Percentiles rank a stretch among this genome's conserved stretches.
Evolutionary conservation across 2,888 invertebrate species (phyloP).

Genomic region (Ptychoptera contaminata): DNA sequence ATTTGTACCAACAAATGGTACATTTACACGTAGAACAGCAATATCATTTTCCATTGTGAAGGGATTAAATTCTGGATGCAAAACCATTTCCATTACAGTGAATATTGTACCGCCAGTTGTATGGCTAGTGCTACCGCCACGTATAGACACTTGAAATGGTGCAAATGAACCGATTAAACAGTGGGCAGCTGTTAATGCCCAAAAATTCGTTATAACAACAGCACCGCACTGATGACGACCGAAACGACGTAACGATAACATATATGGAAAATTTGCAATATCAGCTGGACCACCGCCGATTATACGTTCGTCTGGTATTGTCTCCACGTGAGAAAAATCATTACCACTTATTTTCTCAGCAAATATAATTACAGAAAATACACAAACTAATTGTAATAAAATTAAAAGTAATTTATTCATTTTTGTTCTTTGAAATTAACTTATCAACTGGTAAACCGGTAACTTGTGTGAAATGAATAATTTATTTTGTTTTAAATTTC

Average conservation of each 20-base stretch:
- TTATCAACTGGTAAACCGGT: no score
- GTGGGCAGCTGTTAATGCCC: constrained; percentile 11
- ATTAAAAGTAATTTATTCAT: no score
- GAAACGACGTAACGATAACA: constrained; percentile 9
- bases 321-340: no score
- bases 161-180: constrained; percentile 6
- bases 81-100: constrained; percentile 3
- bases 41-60: constrained; percentile 8
- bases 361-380: no score
- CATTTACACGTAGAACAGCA: constrained; percentile 8
- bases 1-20: constrained; percentile 7
- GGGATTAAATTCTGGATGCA: constrained; percentile 10
- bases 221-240: constrained; percentile 11
- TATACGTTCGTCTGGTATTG: not conserved
- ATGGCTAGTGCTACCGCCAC: constrained; percentile 8
- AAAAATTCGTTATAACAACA: constrained; percentile 7
- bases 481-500: no score
- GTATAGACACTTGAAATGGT: constrained; percentile 6
- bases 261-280: constrained; percentile 8
- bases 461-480: no score
- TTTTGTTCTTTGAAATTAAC: no score
- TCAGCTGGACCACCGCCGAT: constrained; percentile 5
- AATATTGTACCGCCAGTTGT: constrained; percentile 7
- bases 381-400: no score
- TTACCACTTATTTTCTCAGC: not conserved